These are phyloP conservation scores for Lerista edwardsae DNA, from an alignment of 2,797 vertebrate species.

Conservation along the genomic window DNA sequence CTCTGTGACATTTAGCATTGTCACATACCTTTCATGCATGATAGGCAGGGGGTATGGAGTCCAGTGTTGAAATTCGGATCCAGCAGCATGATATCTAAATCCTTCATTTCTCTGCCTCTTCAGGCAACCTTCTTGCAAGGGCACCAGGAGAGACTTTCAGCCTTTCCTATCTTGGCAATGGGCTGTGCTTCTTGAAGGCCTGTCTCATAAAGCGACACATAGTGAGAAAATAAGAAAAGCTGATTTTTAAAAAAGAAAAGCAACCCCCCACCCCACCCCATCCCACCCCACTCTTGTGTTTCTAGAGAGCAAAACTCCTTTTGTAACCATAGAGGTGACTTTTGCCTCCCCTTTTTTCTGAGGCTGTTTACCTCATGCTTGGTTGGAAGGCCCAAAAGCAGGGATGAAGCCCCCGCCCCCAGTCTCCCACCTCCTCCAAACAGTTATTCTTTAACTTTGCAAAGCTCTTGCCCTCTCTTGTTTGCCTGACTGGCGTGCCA, in stretches of 20 bases:
- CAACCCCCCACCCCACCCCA: too few species aligned
- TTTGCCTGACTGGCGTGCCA: constrained; percentile 74
- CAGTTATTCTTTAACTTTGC: constrained; percentile 68
- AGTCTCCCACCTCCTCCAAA: constrained; percentile 57
- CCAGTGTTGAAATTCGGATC: background rate
- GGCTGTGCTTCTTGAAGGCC: background rate
- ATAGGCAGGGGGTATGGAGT: background rate
- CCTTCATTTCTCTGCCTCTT: background rate
- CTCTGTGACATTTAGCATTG: background rate
- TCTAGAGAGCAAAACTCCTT: constrained; percentile 1
- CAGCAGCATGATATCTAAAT: background rate
- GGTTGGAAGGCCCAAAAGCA: constrained; percentile 50
- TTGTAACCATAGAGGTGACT: background rate
- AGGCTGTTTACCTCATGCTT: background rate
- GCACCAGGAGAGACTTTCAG: background rate
- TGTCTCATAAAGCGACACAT: background rate
- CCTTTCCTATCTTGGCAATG: background rate
- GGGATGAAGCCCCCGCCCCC: constrained; percentile 52
- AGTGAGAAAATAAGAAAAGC: background rate
- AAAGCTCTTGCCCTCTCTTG: constrained; percentile 82
- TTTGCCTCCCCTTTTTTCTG: constrained; percentile 35
- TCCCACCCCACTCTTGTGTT: fast-evolving
- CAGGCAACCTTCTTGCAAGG: background rate
- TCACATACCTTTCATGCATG: background rate
- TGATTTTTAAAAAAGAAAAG: background rate